A percentile compares a stretch with the other conserved stretches of the same genome.
Conservation (phyloP, 2,797 vertebrate species). For the Remorina albescens region DNA sequence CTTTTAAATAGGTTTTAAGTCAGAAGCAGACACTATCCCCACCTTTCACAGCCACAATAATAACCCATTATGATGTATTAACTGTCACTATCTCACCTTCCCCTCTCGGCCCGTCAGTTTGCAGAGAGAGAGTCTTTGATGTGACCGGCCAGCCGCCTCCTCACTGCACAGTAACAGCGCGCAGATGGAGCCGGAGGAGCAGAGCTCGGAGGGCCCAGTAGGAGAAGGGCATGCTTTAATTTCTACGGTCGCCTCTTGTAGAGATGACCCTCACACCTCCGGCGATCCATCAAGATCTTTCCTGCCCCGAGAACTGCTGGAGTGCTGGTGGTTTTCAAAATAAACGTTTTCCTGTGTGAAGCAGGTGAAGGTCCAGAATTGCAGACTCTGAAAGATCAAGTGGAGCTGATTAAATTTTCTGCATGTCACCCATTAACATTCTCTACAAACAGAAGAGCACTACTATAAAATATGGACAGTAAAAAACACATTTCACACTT, state of each 20-base stretch:
- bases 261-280: constrained; percentile 82
- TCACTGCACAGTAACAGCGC: constrained; percentile 72
- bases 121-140: constrained; percentile 73
- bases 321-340: constrained; percentile 55
- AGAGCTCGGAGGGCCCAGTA: constrained; percentile 53
- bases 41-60: constrained; percentile 13
- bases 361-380: constrained; percentile 24
- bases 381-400: too few species aligned
- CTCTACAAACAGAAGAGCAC: too few species aligned
- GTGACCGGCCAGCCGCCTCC: constrained; percentile 70
- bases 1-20: not conserved
- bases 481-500: not conserved
- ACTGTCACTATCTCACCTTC: constrained; percentile 36
- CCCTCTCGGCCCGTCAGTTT: constrained; percentile 37
- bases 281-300: constrained; percentile 78
- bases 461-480: not conserved
- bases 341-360: constrained; percentile 25
- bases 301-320: constrained; percentile 66
- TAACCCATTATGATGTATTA: constrained; percentile 43
- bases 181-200: constrained; percentile 74
- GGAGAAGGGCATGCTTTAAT: constrained; percentile 78
- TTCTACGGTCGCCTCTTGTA: constrained; percentile 70
- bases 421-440: not conserved
- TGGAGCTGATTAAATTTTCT: not conserved
- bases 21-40: not conserved